phyloP scores from a whole-genome alignment of 1,140 invertebrate species.

The Phocides pigmalion region DNA sequence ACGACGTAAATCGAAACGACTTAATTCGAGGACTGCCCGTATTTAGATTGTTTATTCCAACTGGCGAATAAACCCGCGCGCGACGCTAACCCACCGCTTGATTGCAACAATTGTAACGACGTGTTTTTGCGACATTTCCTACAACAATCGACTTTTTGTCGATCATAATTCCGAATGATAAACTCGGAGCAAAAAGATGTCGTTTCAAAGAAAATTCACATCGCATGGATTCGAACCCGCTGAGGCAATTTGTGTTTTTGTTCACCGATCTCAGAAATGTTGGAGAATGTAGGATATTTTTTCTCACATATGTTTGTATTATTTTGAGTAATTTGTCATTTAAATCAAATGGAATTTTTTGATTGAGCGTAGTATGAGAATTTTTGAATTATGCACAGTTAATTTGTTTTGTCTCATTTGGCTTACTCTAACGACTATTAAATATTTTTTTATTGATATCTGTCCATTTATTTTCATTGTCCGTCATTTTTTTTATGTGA shows the following conservation, averaged over 20 bases:
- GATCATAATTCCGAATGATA: slow-evolving; percentile 44
- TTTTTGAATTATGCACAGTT: too few relatives aligned
- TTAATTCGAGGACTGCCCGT: too few relatives aligned
- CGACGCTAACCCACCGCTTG: slow-evolving; percentile 26
- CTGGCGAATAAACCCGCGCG: too few relatives aligned
- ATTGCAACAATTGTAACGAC: slow-evolving; percentile 39
- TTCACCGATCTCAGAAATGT: slow-evolving; percentile 34
- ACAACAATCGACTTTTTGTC: slow-evolving; percentile 48
- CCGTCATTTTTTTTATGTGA: too few relatives aligned
- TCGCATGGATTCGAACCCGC: slow-evolving; percentile 57
- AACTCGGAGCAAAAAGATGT: slow-evolving; percentile 38
- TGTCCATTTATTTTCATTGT: too few relatives aligned
- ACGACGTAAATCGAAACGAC: too few relatives aligned
- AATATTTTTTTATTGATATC: too few relatives aligned
- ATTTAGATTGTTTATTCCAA: too few relatives aligned
- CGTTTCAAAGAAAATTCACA: slow-evolving; percentile 47
- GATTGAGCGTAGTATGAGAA: too few relatives aligned
- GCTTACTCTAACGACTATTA: too few relatives aligned
- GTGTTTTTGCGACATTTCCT: slow-evolving; percentile 43
- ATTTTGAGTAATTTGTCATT: not conserved
- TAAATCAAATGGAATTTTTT: too few relatives aligned
- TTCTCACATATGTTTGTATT: not conserved
- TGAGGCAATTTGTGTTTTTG: slow-evolving; percentile 71
- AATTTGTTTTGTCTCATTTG: too few relatives aligned
- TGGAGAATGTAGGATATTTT: slow-evolving; percentile 18